phyloP scores from a whole-genome alignment of 2,888 invertebrate species.

The Lycaena phlaeas region DNA sequence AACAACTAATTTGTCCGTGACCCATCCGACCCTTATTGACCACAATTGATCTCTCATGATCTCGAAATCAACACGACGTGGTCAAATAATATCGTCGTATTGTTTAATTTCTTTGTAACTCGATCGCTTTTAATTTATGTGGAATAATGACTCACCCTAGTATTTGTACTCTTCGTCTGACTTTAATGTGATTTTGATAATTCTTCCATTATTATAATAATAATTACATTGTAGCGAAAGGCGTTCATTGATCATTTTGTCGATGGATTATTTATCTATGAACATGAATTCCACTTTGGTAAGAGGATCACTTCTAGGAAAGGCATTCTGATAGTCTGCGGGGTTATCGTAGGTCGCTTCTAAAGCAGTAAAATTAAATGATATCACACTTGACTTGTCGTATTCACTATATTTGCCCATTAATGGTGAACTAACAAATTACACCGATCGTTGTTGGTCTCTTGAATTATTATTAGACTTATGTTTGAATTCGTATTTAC shows the following conservation, averaged over 20 bases:
- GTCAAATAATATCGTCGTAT: constrained; percentile 13
- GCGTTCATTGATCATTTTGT: neutral
- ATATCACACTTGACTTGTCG: constrained; percentile 60
- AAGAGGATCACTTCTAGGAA: constrained; percentile 50
- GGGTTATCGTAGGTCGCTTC: constrained; percentile 67
- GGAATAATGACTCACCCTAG: constrained; percentile 12
- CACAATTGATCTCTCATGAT: constrained; percentile 57
- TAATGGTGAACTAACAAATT: constrained; percentile 59
- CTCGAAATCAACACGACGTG: constrained; percentile 25
- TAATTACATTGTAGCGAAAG: neutral
- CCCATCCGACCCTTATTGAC: constrained; percentile 55
- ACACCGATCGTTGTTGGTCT: constrained; percentile 41
- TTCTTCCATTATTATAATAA: neutral
- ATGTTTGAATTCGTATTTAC: no score
- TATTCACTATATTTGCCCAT: constrained; percentile 60
- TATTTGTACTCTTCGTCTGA: constrained; percentile 8
- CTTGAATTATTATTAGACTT: no score
- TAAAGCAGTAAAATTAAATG: constrained; percentile 71
- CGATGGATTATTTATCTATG: constrained; percentile 2
- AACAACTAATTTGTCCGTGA: constrained; percentile 57
- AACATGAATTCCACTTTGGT: constrained; percentile 26
- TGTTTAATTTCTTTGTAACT: constrained; percentile 12
- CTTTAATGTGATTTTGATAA: constrained; percentile 9
- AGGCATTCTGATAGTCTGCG: constrained; percentile 50
- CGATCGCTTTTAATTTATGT: constrained; percentile 16